Evolutionary conservation across 2,113 vertebrate species (phyloP).

Genomic region (Nothobranchius kuhntae): DNA sequence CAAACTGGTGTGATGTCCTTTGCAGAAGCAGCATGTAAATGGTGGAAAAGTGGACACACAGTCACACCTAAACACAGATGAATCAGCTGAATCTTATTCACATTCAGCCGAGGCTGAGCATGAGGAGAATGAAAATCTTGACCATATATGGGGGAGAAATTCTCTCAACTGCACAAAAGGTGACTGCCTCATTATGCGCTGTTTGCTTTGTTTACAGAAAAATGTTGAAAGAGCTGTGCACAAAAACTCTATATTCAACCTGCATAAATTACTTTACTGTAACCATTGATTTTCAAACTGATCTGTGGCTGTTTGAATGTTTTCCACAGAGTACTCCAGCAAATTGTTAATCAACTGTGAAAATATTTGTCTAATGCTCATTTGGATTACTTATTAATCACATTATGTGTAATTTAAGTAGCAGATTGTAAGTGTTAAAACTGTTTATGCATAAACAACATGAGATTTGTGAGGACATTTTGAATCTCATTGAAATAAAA

Average conservation of each 20-base stretch:
- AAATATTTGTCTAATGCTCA: background rate
- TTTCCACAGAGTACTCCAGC: background rate
- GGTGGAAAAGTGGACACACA: background rate
- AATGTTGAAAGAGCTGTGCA: background rate
- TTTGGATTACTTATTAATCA: background rate
- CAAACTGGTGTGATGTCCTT: background rate
- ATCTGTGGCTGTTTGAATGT: background rate
- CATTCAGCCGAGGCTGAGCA: background rate
- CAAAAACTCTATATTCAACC: background rate
- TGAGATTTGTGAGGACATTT: background rate
- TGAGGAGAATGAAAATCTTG: background rate
- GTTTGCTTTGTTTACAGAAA: slow-evolving; percentile 7
- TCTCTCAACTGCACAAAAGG: background rate
- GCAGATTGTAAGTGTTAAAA: background rate
- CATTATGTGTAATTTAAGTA: background rate
- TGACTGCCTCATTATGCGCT: slow-evolving; percentile 2
- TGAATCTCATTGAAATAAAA: background rate
- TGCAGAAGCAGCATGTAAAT: background rate
- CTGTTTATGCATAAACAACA: background rate
- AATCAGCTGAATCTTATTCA: background rate
- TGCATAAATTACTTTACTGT: background rate
- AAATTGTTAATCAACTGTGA: background rate
- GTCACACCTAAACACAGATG: background rate
- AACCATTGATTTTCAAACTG: background rate
- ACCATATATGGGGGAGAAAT: background rate